phyloP scores from a whole-genome alignment of 2,888 invertebrate genomes.

The Heliothis peltigera region DNA sequence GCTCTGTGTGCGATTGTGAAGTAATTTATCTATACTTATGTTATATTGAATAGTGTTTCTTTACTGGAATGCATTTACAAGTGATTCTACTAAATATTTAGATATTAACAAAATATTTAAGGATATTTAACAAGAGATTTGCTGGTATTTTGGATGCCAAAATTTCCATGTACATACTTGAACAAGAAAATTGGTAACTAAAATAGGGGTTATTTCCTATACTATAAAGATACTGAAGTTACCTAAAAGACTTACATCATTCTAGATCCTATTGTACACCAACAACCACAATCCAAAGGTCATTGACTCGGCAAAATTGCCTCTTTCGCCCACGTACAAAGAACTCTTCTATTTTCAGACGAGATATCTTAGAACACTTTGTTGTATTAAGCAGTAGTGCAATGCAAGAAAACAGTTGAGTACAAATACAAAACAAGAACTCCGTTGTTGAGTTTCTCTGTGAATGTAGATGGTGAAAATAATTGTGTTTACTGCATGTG shows the following conservation, averaged over 20 bases:
- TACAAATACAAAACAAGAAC: slow-evolving; percentile 28
- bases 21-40: too few relatives aligned
- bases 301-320: slow-evolving; percentile 18
- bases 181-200: too few relatives aligned
- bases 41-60: too few relatives aligned
- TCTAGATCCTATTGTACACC: slow-evolving; percentile 27
- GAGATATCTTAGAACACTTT: slow-evolving; percentile 39
- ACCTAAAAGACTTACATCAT: slow-evolving; percentile 3
- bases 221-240: not conserved
- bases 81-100: too few relatives aligned
- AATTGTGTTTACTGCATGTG: slow-evolving; percentile 22
- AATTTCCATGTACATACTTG: too few relatives aligned
- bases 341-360: slow-evolving; percentile 16
- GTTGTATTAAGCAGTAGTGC: slow-evolving; percentile 26
- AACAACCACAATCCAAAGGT: slow-evolving; percentile 14
- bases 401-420: slow-evolving; percentile 49
- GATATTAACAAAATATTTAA: too few relatives aligned
- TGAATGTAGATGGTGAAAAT: slow-evolving; percentile 30
- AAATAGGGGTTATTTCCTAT: too few relatives aligned
- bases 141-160: too few relatives aligned
- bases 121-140: too few relatives aligned
- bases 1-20: too few relatives aligned
- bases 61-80: too few relatives aligned
- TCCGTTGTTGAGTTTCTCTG: slow-evolving; percentile 33
- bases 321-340: slow-evolving; percentile 12